phyloP scores from a whole-genome alignment of 2,888 invertebrate species.

The Idaea aversata region DNA sequence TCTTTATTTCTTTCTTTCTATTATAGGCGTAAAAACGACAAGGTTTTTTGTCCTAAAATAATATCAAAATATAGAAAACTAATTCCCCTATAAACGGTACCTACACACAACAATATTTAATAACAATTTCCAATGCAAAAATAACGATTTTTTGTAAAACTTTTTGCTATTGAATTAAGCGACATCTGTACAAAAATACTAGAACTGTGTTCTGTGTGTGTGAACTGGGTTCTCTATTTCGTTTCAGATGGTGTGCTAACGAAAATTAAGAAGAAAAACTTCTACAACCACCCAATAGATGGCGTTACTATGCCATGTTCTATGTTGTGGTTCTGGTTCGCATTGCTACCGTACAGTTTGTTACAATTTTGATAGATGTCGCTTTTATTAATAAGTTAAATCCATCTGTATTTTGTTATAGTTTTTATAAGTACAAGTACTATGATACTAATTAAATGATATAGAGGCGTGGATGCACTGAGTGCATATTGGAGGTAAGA shows the following conservation, averaged over 20 bases:
- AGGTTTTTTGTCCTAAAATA: too few species aligned
- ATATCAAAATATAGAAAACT: too few species aligned
- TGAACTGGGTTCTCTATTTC: neutral
- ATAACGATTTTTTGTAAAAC: neutral
- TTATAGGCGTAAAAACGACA: too few species aligned
- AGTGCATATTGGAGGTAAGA: too few species aligned
- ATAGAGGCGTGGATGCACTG: too few species aligned
- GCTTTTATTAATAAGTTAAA: neutral
- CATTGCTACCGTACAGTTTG: neutral
- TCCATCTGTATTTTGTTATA: too few species aligned
- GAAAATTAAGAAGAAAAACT: neutral
- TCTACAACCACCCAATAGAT: conserved; percentile 1
- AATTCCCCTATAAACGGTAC: too few species aligned
- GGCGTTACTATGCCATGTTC: neutral
- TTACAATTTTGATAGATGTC: neutral
- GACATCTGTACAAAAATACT: neutral
- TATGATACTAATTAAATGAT: too few species aligned
- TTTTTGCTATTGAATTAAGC: neutral
- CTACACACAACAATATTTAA: too few species aligned
- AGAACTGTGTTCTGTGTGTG: too few species aligned
- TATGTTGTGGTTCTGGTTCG: neutral
- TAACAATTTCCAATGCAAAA: neutral
- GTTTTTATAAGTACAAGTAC: too few species aligned
- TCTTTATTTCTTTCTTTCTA: too few species aligned
- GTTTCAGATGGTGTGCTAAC: neutral